Evolutionary conservation across 2,113 vertebrate genomes (phyloP).

Genomic region (Lepus timidus): DNA sequence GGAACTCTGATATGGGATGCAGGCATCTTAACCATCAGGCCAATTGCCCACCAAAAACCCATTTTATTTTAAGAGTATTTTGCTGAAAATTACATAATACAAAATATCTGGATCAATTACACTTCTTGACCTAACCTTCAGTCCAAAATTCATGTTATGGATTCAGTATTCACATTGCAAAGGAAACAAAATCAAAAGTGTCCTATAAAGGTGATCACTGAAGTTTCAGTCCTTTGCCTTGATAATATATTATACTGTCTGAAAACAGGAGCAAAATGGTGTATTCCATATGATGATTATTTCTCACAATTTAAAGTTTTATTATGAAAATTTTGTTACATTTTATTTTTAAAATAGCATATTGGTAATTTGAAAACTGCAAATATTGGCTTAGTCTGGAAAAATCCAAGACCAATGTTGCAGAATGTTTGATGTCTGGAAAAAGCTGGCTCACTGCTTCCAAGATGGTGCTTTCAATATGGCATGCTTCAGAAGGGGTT

Average conservation of each 20-base stretch:
- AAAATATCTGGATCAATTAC: background rate
- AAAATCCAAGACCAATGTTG: background rate
- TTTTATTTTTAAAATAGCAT: background rate
- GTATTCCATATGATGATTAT: background rate
- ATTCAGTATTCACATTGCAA: background rate
- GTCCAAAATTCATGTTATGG: background rate
- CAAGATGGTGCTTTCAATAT: background rate
- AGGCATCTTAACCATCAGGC: too few species aligned
- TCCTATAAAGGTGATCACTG: background rate
- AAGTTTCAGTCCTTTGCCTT: slow-evolving; percentile 4
- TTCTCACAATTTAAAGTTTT: background rate
- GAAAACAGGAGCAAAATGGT: background rate
- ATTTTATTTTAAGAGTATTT: background rate
- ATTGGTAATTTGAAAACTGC: slow-evolving; percentile 3
- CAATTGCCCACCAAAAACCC: too few species aligned
- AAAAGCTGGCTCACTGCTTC: background rate
- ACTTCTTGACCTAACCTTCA: background rate
- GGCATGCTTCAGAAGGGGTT: too few species aligned
- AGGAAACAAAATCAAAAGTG: background rate
- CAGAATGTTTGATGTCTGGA: background rate
- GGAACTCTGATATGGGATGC: too few species aligned
- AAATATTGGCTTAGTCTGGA: background rate
- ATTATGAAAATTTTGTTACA: background rate
- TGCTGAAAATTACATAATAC: background rate
- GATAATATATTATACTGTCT: background rate